Evolutionary conservation across 2,797 vertebrate species (phyloP), one percentile per base, ranked within the genome.

Genomic region (Geotrypetes seraphini): DNA sequence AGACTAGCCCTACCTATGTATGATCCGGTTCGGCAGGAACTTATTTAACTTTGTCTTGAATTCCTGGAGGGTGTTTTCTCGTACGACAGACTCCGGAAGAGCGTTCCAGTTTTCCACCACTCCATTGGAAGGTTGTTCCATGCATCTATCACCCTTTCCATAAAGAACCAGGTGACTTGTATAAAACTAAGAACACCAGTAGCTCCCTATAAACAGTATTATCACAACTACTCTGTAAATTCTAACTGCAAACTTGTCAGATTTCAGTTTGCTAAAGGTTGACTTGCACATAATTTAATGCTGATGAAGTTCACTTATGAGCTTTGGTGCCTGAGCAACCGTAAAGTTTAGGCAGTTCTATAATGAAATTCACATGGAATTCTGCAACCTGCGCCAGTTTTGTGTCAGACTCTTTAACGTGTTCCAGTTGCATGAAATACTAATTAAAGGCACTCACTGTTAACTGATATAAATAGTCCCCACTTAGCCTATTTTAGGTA

Each of bases 341-440:
- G 43, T 44, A 72, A 67, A 50, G 39, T 63, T 62, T 60, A 49
- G 58, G 53, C 53, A 51, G 65, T 64, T 63, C 59, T 33, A 39
- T 86, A 84, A 87, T 84, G 62, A 79, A 76, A 79, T 66, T 80
- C 85, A 87, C 66, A 79, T 85, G 83, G 66, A 80, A 64, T 47
- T 59, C 65, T 47, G 58, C 65, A 60, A 39, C 25, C 34, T 49
- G 49, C 62, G 78, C 81, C 78, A 85, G 73, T 69, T 75, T 74
- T 82, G 68, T 83, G 77, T 85, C 78, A 78, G 38, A 59, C 63
- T 68, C 57, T 67, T 69, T 75, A 83, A 79, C 73, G 73, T 75
- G 57, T 65, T 75, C 64, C 71, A 80, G 73, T 77, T 76, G 69
- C 66, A 73, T 63, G 63, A 70, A 73, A 70, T 61, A 66, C 63